A percentile compares a stretch with the other conserved stretches of the same genome.
These are phyloP conservation scores for Silurus asotus DNA, from an alignment of 2,113 vertebrate species.

Conservation along the genomic window DNA sequence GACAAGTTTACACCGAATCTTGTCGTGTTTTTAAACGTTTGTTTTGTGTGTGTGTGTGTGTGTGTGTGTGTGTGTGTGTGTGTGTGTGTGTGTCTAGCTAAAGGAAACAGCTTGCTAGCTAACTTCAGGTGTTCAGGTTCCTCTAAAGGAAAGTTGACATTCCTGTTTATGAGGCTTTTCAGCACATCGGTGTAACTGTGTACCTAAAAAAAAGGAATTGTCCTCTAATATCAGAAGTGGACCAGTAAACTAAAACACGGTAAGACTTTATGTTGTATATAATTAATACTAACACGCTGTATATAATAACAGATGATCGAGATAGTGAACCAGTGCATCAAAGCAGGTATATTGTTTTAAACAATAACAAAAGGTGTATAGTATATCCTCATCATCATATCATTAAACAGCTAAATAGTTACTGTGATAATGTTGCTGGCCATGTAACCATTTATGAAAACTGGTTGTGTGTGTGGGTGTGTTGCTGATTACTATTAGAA, in stretches of 20 bases:
- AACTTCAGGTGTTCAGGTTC: slow-evolving; percentile 51
- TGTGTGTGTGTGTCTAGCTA: background rate
- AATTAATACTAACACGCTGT: background rate
- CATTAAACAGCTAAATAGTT: background rate
- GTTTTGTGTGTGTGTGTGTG: background rate
- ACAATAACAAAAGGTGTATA: no score
- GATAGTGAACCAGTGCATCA: background rate
- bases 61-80: no score
- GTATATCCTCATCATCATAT: no score
- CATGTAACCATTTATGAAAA: background rate
- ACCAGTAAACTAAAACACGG: background rate
- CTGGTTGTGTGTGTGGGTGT: background rate
- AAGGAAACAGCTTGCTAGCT: slow-evolving; percentile 48
- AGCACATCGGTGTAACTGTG: background rate
- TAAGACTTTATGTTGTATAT: background rate
- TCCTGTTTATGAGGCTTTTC: background rate
- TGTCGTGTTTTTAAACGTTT: background rate
- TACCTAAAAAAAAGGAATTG: background rate
- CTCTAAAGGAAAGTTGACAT: background rate
- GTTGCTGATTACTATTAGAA: background rate
- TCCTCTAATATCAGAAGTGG: background rate
- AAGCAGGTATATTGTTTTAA: background rate
- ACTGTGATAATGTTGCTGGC: background rate
- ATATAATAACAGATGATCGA: background rate
- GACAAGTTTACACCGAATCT: background rate